Base-by-base conservation (phyloP, 2,113 vertebrate genomes). In the Seriola quinqueradiata region DNA sequence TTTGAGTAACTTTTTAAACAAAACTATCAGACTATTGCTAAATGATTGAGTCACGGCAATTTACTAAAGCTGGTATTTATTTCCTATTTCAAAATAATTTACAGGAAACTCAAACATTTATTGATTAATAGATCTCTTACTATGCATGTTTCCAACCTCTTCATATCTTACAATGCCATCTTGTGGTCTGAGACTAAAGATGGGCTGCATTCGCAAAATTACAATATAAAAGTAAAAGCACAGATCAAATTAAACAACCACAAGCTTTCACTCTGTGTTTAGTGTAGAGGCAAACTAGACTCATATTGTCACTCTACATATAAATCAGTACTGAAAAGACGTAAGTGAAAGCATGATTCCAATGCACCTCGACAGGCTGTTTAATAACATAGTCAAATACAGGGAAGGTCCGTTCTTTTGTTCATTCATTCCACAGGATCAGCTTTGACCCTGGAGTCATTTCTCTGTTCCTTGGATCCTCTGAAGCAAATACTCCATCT, bases 401-500 rank as follows among this genome's bases (percentile, higher is more conserved):
- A 28, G 34, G 9, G 12, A 36, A 2, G 0, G 54, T 82, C 74
- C 58, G 32, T 3, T 57, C 10, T 60, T 40, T 7, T 63, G 52
- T 59, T 13, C 17, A 38, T 8, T 12, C 6, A 52, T 17, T 46
- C 21, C 57, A 25, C 66, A 23, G 21, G 8, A 12, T 50, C 13
- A 17, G 14, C 46, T 74, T 10, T 36, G 28, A 34, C 1, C n/a
- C 11, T 5, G 4, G 17, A 32, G 46, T 94, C 75, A 95, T 89
- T 94, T 90, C 0, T 38, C 59, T 48, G 70, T 72, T 58, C 87
- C 81, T 83, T 99, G 96, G 87, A 99, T 99, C 94, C 98, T 99
- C 90, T 98, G 95, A 81, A 99, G 97, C 81, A 99, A 95, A 92
- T 96, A 97, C 12, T 99, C 98, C 95, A 99, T 96, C 84, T 99